A percentile compares a stretch with the other conserved stretches of the same genome.
Evolutionary conservation across 2,888 invertebrate species (phyloP).

Genomic region (Incurvaria masculella): DNA sequence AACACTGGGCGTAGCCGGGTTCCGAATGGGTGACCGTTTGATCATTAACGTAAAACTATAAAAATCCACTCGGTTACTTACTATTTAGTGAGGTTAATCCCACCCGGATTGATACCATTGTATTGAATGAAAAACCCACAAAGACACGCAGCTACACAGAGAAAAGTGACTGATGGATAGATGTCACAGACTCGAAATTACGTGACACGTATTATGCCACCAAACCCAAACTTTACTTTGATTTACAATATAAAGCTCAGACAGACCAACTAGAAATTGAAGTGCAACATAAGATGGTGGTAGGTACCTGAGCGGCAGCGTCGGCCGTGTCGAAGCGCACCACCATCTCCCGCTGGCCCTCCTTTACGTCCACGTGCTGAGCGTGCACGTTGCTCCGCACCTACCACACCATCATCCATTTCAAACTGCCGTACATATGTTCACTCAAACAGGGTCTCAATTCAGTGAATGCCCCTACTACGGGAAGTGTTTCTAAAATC

Average conservation of each 20-base stretch:
- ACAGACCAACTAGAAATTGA: no score
- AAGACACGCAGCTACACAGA: no score
- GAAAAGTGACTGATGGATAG: no score
- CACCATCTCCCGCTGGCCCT: constrained; percentile 64
- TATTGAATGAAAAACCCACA: no score
- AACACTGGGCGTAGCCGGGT: no score
- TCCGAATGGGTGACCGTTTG: background rate
- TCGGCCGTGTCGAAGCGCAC: constrained; percentile 60
- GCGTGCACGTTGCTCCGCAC: constrained; percentile 59
- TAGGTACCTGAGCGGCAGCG: constrained; percentile 42
- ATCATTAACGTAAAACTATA: constrained; percentile 13
- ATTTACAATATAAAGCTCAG: no score
- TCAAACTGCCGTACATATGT: background rate
- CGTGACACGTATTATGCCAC: no score
- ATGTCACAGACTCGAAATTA: no score
- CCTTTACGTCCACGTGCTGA: constrained; percentile 77
- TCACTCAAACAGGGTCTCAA: constrained; percentile 2
- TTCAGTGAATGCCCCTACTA: constrained; percentile 2
- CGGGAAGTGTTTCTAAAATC: background rate
- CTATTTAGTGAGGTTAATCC: background rate
- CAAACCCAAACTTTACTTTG: no score
- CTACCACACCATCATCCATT: constrained; percentile 34
- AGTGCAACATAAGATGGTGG: background rate
- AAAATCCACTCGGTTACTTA: background rate
- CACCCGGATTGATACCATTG: background rate